These are phyloP conservation scores for Tiphia femorata DNA, from an alignment of 2,888 invertebrate genomes.

Conservation along the genomic window DNA sequence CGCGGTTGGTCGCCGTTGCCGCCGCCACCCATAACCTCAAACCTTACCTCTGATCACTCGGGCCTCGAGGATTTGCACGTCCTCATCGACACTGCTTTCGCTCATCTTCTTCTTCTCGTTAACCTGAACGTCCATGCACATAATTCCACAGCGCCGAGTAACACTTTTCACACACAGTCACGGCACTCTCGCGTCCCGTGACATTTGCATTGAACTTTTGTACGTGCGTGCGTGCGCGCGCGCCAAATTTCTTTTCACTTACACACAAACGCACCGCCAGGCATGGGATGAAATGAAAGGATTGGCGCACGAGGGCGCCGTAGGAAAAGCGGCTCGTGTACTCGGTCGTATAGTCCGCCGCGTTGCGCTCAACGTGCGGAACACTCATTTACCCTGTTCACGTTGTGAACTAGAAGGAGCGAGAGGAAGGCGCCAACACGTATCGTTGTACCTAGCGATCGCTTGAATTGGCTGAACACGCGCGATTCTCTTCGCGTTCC, in stretches of 20 bases:
- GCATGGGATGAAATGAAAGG: slow-evolving; percentile 27
- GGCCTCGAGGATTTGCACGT: slow-evolving; percentile 64
- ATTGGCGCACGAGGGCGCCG: slow-evolving; percentile 39
- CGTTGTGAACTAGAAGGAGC: neutral
- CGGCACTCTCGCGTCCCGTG: slow-evolving; percentile 48
- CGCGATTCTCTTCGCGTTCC: slow-evolving; percentile 15
- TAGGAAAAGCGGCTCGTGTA: no score
- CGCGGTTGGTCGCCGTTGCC: slow-evolving; percentile 19
- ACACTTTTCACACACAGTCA: slow-evolving; percentile 50
- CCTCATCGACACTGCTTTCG: slow-evolving; percentile 62
- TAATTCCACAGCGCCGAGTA: slow-evolving; percentile 57
- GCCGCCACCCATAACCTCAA: slow-evolving; percentile 52
- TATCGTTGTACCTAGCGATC: neutral
- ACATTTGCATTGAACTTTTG: slow-evolving; percentile 57
- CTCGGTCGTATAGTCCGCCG: no score
- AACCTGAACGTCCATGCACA: slow-evolving; percentile 67
- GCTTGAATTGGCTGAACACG: neutral
- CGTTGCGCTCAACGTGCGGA: slow-evolving; percentile 12
- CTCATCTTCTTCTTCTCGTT: slow-evolving; percentile 64
- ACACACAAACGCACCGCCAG: neutral
- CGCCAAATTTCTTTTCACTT: slow-evolving; percentile 2
- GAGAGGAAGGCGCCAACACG: slow-evolving; percentile 2
- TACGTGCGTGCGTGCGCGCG: slow-evolving; percentile 16
- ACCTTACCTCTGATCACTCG: slow-evolving; percentile 59
- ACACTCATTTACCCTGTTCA: no score